These are phyloP conservation scores for Ophion obscuratus DNA, from an alignment of 2,888 invertebrate genomes.

Conservation along the genomic window DNA sequence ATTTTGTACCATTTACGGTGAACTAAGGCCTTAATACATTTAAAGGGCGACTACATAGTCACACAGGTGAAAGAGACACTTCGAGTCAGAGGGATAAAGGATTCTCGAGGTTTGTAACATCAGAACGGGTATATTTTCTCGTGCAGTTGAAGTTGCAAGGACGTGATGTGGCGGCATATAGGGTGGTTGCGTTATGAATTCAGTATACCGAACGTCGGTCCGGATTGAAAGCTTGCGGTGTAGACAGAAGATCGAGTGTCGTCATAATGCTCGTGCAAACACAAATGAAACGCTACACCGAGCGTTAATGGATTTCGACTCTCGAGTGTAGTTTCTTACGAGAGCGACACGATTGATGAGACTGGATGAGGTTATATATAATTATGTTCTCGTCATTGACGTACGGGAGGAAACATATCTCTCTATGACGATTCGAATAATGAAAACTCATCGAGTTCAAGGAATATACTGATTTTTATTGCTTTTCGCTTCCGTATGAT, in stretches of 20 bases:
- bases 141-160: slow-evolving; percentile 26
- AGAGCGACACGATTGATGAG: slow-evolving; percentile 67
- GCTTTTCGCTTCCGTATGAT: neutral
- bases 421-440: neutral
- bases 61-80: neutral
- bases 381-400: neutral
- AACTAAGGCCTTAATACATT: too few species aligned
- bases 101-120: slow-evolving; percentile 3
- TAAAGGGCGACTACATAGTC: too few species aligned
- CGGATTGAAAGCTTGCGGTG: slow-evolving; percentile 70
- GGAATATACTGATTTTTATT: too few species aligned
- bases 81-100: neutral
- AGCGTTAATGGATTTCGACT: slow-evolving; percentile 82
- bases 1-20: too few species aligned
- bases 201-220: slow-evolving; percentile 20
- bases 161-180: neutral
- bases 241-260: slow-evolving; percentile 80
- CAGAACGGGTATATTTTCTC: neutral
- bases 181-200: slow-evolving; percentile 49
- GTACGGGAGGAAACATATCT: neutral
- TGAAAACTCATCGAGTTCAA: neutral
- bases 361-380: slow-evolving; percentile 2
- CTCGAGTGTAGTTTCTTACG: slow-evolving; percentile 64
- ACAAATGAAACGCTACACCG: slow-evolving; percentile 81
- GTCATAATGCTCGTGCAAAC: slow-evolving; percentile 81